Percentiles rank a stretch among this genome's conserved stretches.
Conservation (phyloP, 1,140 invertebrate genomes). For the Sinella curviseta region DNA sequence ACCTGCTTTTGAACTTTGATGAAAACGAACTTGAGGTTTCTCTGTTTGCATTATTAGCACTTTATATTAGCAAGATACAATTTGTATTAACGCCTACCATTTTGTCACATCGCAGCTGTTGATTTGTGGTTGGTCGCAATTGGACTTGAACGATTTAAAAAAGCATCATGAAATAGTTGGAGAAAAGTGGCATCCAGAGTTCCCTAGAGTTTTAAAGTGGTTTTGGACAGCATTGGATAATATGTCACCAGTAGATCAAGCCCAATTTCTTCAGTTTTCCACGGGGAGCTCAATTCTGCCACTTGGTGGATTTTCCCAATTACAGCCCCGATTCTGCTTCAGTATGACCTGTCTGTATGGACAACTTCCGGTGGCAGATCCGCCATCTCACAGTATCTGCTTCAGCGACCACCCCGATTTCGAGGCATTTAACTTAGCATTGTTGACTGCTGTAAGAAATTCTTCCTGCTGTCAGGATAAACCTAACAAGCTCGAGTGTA, state of each 20-base stretch:
- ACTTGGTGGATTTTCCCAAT: conserved; percentile 80
- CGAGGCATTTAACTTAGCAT: background rate
- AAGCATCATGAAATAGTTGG: conserved; percentile 53
- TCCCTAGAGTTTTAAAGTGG: conserved; percentile 81
- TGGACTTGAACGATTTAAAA: background rate
- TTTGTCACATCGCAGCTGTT: conserved; percentile 68
- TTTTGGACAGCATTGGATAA: conserved; percentile 91
- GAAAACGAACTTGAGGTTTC: conserved; percentile 93
- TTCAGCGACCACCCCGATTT: background rate
- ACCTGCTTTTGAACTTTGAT: conserved; percentile 89
- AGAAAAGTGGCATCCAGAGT: conserved; percentile 63
- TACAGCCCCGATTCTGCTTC: conserved; percentile 75
- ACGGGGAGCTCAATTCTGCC: conserved; percentile 89
- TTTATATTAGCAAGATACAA: background rate
- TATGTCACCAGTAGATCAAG: conserved; percentile 90
- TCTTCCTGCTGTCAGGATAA: background rate
- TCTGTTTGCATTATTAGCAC: no score
- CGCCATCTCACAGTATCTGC: background rate
- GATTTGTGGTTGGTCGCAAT: conserved; percentile 75
- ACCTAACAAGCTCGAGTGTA: background rate
- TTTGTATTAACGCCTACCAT: no score
- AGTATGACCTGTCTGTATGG: conserved; percentile 70
- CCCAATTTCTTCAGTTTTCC: conserved; percentile 85
- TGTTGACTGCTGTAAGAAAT: background rate
- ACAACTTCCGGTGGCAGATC: conserved; percentile 66